A percentile compares a stretch with the other conserved stretches of the same genome.
Evolutionary conservation across 1,140 invertebrate species (phyloP).

Genomic region (Chironomus tepperi): DNA sequence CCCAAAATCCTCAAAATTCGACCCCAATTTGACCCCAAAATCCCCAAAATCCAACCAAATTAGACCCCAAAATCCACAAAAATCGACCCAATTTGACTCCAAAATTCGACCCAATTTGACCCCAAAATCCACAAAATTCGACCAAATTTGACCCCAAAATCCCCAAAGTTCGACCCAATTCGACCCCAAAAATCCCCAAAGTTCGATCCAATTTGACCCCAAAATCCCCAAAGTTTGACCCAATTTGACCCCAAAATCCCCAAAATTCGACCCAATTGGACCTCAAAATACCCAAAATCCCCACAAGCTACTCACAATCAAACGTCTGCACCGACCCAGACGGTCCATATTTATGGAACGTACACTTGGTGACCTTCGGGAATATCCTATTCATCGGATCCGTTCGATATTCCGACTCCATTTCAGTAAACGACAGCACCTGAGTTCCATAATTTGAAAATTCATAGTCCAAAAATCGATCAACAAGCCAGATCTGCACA

Average conservation of each 20-base stretch:
- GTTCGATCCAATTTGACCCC: neutral
- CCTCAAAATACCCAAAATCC: too few species aligned
- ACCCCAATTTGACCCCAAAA: too few species aligned
- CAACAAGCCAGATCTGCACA: slow-evolving; percentile 86
- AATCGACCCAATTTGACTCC: too few species aligned
- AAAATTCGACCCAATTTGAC: too few species aligned
- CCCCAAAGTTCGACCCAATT: neutral
- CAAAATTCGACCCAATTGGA: too few species aligned
- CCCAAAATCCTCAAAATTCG: neutral
- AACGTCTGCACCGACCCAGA: slow-evolving; percentile 80
- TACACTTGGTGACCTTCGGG: slow-evolving; percentile 84
- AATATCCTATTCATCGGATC: slow-evolving; percentile 83
- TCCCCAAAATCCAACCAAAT: too few species aligned
- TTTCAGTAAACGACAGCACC: slow-evolving; percentile 73
- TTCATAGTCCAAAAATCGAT: slow-evolving; percentile 79
- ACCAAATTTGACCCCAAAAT: too few species aligned
- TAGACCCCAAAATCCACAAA: too few species aligned
- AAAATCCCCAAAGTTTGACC: neutral
- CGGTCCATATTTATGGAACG: slow-evolving; percentile 85
- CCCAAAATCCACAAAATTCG: too few species aligned
- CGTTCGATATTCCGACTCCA: slow-evolving; percentile 74
- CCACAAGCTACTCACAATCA: slow-evolving; percentile 49
- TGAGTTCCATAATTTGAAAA: slow-evolving; percentile 79
- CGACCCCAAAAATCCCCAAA: neutral
- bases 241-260: too few species aligned